Percentiles rank a stretch among this genome's conserved stretches.
Conservation (phyloP, 2,888 invertebrate species). For the Luffia ferchaultella region DNA sequence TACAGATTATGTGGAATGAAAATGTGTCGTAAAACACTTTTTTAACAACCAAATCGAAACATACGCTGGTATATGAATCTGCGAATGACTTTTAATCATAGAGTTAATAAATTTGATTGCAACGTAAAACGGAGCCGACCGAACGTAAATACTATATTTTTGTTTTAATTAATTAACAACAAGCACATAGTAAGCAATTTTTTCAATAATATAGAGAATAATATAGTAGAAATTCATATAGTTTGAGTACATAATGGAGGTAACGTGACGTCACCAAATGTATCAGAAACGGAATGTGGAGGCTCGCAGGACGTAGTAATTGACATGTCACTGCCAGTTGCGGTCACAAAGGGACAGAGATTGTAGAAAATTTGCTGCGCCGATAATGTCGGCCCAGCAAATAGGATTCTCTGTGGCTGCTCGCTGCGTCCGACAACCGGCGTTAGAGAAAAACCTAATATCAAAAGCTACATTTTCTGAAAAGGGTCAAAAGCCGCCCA, state of each 20-base stretch:
- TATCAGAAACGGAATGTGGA: background rate
- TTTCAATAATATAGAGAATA: too few relatives aligned
- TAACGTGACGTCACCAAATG: slow-evolving; percentile 4
- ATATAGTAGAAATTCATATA: too few relatives aligned
- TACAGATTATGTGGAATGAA: too few relatives aligned
- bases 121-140: too few relatives aligned
- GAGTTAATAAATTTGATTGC: too few relatives aligned
- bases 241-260: background rate
- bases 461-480: slow-evolving; percentile 23
- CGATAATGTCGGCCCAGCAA: slow-evolving; percentile 52
- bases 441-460: slow-evolving; percentile 20
- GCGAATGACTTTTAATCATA: too few relatives aligned
- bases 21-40: too few relatives aligned
- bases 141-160: too few relatives aligned
- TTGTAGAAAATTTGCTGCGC: slow-evolving; percentile 53
- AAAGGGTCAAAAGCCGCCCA: slow-evolving; percentile 16
- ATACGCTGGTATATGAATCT: too few relatives aligned
- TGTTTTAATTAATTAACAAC: too few relatives aligned
- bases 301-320: slow-evolving; percentile 45
- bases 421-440: slow-evolving; percentile 27
- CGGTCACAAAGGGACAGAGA: slow-evolving; percentile 53
- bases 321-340: slow-evolving; percentile 58
- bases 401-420: slow-evolving; percentile 36
- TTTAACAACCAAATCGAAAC: too few relatives aligned
- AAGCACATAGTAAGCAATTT: too few relatives aligned